phyloP scores from a whole-genome alignment of 2,113 vertebrate genomes.

The Bubalus kerabau region DNA sequence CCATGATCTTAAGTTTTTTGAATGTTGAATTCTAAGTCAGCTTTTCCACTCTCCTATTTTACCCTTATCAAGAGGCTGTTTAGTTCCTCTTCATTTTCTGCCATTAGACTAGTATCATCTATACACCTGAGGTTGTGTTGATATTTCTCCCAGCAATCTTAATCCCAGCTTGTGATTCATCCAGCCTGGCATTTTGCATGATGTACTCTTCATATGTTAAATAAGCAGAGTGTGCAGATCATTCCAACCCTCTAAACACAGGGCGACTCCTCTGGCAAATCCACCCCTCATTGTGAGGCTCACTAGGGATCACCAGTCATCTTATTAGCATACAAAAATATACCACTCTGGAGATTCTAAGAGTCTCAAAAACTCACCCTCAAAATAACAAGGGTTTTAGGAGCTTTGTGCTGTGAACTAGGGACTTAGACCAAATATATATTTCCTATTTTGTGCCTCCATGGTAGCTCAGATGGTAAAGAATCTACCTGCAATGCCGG shows the following conservation, averaged over 20 bases:
- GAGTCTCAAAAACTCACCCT: background rate
- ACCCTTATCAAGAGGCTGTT: background rate
- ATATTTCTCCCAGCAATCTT: background rate
- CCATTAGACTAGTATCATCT: background rate
- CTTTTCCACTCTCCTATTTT: background rate
- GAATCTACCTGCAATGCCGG: background rate
- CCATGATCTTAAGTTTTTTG: background rate
- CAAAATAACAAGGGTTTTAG: background rate
- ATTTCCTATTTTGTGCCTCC: background rate
- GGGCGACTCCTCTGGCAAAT: background rate
- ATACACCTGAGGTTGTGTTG: background rate
- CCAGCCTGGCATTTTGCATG: accelerated
- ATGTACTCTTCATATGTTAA: background rate
- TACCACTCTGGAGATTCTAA: background rate
- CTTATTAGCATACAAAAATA: background rate
- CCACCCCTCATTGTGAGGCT: background rate
- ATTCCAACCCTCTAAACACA: background rate
- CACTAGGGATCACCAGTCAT: background rate
- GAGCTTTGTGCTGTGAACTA: background rate
- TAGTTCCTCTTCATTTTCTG: background rate
- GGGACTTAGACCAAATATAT: background rate
- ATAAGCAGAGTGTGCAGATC: background rate
- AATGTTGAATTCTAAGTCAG: background rate
- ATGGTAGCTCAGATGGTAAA: background rate
- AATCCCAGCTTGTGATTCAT: background rate